Conservation (phyloP, 2,888 invertebrate genomes). For the Halictus ligatus region DNA sequence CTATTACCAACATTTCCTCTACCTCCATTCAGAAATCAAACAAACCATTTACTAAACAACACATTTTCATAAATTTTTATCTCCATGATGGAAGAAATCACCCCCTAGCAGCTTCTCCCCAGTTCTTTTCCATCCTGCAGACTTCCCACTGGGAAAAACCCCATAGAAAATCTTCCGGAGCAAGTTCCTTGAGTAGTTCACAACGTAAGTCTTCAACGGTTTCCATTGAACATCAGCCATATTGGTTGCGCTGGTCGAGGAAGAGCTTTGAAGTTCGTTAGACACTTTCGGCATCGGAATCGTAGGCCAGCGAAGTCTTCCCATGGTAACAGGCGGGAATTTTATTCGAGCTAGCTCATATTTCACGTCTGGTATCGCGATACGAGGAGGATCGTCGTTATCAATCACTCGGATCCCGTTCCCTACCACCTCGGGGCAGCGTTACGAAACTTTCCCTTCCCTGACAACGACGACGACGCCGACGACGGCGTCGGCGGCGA, state of each 20-base stretch:
- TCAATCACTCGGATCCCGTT: conserved; percentile 68
- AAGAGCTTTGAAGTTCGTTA: conserved; percentile 25
- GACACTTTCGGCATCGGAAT: conserved; percentile 69
- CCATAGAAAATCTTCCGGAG: neutral
- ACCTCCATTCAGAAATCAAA: neutral
- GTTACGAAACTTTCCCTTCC: conserved; percentile 58
- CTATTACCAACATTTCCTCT: no score
- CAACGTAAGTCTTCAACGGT: neutral
- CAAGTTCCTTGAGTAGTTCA: neutral
- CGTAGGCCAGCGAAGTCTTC: conserved; percentile 57
- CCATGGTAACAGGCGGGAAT: conserved; percentile 65
- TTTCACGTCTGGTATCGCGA: conserved; percentile 58
- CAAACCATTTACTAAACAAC: no score
- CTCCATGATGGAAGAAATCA: no score
- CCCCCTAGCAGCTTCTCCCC: neutral
- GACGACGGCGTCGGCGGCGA: neutral
- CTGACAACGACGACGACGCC: conserved; percentile 18
- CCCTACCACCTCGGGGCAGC: conserved; percentile 50
- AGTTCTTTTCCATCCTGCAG: neutral
- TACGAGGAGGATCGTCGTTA: conserved; percentile 50
- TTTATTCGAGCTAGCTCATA: conserved; percentile 64
- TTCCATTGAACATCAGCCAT: neutral
- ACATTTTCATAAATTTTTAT: no score
- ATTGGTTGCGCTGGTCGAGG: neutral
- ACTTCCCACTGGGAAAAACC: neutral